These are phyloP conservation scores for Pseudochaenichthys georgianus DNA, from an alignment of 2,797 vertebrate genomes.

Conservation along the genomic window DNA sequence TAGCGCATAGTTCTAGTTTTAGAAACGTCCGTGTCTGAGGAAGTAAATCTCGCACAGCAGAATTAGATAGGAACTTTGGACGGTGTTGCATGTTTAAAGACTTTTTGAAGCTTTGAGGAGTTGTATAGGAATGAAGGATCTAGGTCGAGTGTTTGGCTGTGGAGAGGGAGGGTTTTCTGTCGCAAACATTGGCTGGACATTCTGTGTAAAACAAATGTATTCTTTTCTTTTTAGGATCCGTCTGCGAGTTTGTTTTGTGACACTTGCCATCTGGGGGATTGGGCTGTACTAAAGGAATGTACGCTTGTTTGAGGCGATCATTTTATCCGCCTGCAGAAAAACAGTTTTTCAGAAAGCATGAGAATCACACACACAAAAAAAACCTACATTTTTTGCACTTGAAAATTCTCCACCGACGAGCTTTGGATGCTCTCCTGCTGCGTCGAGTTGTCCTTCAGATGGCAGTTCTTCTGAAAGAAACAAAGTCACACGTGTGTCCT, in stretches of 20 bases:
- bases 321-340: slow-evolving; percentile 63
- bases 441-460: slow-evolving; percentile 66
- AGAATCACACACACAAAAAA: slow-evolving; percentile 42
- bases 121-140: slow-evolving; percentile 82
- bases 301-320: slow-evolving; percentile 69
- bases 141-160: slow-evolving; percentile 73
- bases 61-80: slow-evolving; percentile 79
- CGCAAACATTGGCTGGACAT: slow-evolving; percentile 77
- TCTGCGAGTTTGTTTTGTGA: slow-evolving; percentile 53
- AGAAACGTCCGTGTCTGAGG: slow-evolving; percentile 69
- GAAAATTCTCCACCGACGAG: slow-evolving; percentile 66
- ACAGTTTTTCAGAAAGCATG: slow-evolving; percentile 70
- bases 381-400: slow-evolving; percentile 78
- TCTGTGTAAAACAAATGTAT: slow-evolving; percentile 73
- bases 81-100: slow-evolving; percentile 84
- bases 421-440: slow-evolving; percentile 64
- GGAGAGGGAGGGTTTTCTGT: slow-evolving; percentile 66
- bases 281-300: slow-evolving; percentile 77
- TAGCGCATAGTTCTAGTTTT: slow-evolving; percentile 77
- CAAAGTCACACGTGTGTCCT: slow-evolving; percentile 54
- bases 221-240: slow-evolving; percentile 59
- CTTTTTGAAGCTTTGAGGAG: slow-evolving; percentile 79
- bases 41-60: slow-evolving; percentile 76
- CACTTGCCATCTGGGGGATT: slow-evolving; percentile 74
- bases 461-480: slow-evolving; percentile 24